These are phyloP conservation scores for Campoplex capitator DNA, from an alignment of 2,888 invertebrate species.

Conservation along the genomic window DNA sequence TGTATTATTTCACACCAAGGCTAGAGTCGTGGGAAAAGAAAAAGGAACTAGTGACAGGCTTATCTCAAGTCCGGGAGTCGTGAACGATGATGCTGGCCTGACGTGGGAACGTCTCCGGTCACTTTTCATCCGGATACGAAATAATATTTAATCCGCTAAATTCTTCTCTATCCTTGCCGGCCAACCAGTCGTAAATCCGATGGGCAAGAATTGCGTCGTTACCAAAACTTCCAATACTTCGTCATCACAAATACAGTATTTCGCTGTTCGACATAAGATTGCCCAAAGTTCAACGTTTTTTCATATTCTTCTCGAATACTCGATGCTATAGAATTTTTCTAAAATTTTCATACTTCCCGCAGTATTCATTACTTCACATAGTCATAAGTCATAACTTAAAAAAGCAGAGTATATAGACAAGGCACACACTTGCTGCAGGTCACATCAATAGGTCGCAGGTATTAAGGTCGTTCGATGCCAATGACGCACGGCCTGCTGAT, in stretches of 20 bases:
- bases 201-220: neutral
- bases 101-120: slow-evolving; percentile 38
- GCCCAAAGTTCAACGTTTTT: neutral
- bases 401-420: slow-evolving; percentile 35
- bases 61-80: slow-evolving; percentile 25
- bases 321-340: neutral
- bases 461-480: slow-evolving; percentile 72
- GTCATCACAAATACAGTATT: neutral
- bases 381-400: neutral
- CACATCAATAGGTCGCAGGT: slow-evolving; percentile 70
- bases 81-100: slow-evolving; percentile 25
- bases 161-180: neutral
- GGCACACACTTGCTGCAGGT: slow-evolving; percentile 51
- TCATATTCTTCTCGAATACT: neutral
- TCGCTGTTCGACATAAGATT: neutral
- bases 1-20: slow-evolving; percentile 25
- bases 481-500: slow-evolving; percentile 65
- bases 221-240: neutral
- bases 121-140: slow-evolving; percentile 3
- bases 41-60: slow-evolving; percentile 32
- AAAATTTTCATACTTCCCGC: neutral
- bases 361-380: neutral
- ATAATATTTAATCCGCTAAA: slow-evolving; percentile 16
- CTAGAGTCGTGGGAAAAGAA: slow-evolving; percentile 39
- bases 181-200: neutral